Base-by-base conservation (phyloP, 2,888 invertebrate genomes). In the Sinohyriopsis cumingii region DNA sequence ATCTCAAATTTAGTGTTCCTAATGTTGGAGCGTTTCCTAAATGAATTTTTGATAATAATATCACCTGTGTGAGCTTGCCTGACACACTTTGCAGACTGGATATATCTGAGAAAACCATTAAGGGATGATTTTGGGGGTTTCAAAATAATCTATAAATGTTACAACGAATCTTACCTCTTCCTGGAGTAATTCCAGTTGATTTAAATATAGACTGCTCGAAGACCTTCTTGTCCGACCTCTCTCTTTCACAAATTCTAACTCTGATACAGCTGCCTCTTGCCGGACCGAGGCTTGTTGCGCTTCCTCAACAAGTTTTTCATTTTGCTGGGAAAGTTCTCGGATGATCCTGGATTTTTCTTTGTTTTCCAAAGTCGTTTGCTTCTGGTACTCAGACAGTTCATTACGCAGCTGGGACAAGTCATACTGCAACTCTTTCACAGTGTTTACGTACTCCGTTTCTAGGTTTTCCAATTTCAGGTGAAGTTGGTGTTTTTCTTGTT, bases 401-500 rank as follows among this genome's bases (percentile, higher is more conserved):
- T 93, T 92, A 75, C 94, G 94, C 63, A 97, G 92, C 87, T 95
- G 94, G 76, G 93, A 92, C 87, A 97, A 93, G 91, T 98, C 98
- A 81, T 95, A 94, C 90, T 97, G 96, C 61, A 97, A 92, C 89
- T 98, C 98, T 83, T 95, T 91, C 62, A 96, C 93, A 78, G 95
- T 93, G 65, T 95, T 94, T 83, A 98, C 97, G 89, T 95, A 95
- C 90, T 98, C 97, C 54, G 95, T 94, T 89, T 95, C 94, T 59
- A 95, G 93, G 59, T 95, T 94, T 84, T 95, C 95, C 87, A 98
- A 91, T 85, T 95, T 95, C 75, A 97, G 93, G 73, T 95, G 93
- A 66, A 98, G 92, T 66, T 95, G 92, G 91, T 98, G 95, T 84
- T 96, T 94, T 91, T 98, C 97, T 91, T 98, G 97, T 91, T 97